A percentile compares a stretch with the other conserved stretches of the same genome.
These are phyloP conservation scores for Priocnemis perturbator DNA, from an alignment of 2,888 invertebrate species.

Conservation along the genomic window DNA sequence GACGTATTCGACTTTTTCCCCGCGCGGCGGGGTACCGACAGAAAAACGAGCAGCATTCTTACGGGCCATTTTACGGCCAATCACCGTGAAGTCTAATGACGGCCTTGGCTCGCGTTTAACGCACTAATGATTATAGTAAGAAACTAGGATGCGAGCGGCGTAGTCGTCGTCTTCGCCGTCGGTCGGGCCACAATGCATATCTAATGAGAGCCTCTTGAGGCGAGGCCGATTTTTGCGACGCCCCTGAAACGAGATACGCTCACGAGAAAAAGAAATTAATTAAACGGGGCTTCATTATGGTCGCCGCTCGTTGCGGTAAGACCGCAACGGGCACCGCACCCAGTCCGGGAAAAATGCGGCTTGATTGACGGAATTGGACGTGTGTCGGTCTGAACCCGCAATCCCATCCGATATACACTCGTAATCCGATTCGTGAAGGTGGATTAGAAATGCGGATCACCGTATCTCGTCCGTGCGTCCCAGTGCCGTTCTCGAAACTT, in stretches of 20 bases:
- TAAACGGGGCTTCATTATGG: slow-evolving; percentile 48
- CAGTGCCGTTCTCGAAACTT: no score
- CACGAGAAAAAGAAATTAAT: slow-evolving; percentile 50
- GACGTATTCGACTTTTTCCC: no score
- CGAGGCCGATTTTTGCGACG: slow-evolving; percentile 26
- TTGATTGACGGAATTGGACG: slow-evolving; percentile 59
- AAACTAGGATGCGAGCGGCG: slow-evolving; percentile 15
- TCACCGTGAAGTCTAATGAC: slow-evolving; percentile 13
- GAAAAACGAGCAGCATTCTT: slow-evolving; percentile 6
- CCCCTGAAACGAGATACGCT: slow-evolving; percentile 35
- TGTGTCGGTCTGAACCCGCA: slow-evolving; percentile 28
- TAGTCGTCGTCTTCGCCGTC: not conserved
- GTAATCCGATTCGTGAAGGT: slow-evolving; percentile 18
- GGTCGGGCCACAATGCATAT: slow-evolving; percentile 36
- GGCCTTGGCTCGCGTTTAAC: slow-evolving; percentile 8
- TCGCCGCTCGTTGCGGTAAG: slow-evolving; percentile 13
- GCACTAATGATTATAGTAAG: slow-evolving; percentile 22
- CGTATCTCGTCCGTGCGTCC: no score
- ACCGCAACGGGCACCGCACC: slow-evolving; percentile 45
- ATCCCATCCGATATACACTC: slow-evolving; percentile 28
- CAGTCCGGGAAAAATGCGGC: slow-evolving; percentile 34
- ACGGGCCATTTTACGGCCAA: slow-evolving; percentile 11
- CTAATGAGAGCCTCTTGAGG: slow-evolving; percentile 22
- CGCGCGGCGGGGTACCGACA: not conserved
- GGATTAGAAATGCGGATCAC: no score